Conservation (phyloP, 2,888 invertebrate species). For the Synanthedon formicaeformis region DNA sequence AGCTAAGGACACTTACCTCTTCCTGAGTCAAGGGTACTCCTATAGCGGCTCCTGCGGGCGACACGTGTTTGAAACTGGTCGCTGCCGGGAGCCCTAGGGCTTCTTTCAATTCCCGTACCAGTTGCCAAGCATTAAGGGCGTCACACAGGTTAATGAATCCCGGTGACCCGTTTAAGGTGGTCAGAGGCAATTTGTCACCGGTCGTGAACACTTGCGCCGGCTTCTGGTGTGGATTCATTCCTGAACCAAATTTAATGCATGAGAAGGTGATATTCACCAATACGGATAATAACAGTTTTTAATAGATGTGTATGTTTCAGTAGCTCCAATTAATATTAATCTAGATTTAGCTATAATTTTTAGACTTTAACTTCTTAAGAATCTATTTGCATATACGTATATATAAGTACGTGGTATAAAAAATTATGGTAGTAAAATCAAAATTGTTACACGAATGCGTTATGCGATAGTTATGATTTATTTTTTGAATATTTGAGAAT, state of each 20-base stretch:
- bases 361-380: too few relatives aligned
- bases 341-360: too few relatives aligned
- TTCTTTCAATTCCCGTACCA: constrained; percentile 87
- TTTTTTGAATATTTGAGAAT: too few relatives aligned
- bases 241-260: constrained; percentile 17
- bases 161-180: constrained; percentile 92
- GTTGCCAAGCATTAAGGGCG: constrained; percentile 96
- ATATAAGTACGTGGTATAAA: too few relatives aligned
- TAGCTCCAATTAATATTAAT: too few relatives aligned
- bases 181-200: constrained; percentile 82
- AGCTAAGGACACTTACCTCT: constrained; percentile 54
- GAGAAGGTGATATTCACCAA: background rate
- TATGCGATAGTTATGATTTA: too few relatives aligned
- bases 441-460: too few relatives aligned
- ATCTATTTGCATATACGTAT: too few relatives aligned
- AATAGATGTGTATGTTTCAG: too few relatives aligned
- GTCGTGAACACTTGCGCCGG: constrained; percentile 93
- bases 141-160: constrained; percentile 98
- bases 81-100: constrained; percentile 90
- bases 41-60: constrained; percentile 97
- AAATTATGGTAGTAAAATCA: too few relatives aligned
- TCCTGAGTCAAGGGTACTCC: constrained; percentile 81
- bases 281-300: background rate
- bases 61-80: constrained; percentile 97
- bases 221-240: constrained; percentile 98